Evolutionary conservation across 2,888 invertebrate genomes (phyloP), one percentile per base, ranked within the genome.

Genomic region (Polydrusus tereticollis): DNA sequence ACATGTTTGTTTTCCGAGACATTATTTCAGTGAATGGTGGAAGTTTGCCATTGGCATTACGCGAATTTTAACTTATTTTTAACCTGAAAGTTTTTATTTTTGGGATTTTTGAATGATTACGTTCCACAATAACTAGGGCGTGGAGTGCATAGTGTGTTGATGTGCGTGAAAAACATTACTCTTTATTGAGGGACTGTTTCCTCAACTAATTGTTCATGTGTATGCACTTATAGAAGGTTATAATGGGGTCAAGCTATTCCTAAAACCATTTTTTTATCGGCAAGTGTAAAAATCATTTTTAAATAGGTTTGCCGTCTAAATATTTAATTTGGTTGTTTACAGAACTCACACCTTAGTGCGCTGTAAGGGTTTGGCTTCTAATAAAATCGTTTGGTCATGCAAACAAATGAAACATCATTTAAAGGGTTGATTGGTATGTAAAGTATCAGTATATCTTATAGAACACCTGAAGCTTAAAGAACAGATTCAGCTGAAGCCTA

Each of bases 1-100:
- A 20, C 23, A 41, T 69, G 58, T 64, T 58, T 69, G 63, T 57
- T 69, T 64, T 69, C 45, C 64, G 23, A 38, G 55, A 52, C 63
- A 55, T 33, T 36, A n/a, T 26, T 14, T 41, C 20, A 55, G 52
- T 55, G 10, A 33, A 29, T 12, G 18, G 64, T 69, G 69, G 58
- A 64, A 64, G 58, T 29, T 47, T 58, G 69, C 64, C 69, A 69
- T 69, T 14, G 18, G 3, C 59, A 26, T 26, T 23, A 10, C 59
- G 41, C n/a, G 59, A 36, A 41, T 18, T 45, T 14, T 7, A 7
- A 16, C 1, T 55, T 55, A 29, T 29, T 55, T 55, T 55, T 55
- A 29, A 29, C 50, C 50, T 26, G 14, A 26, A 52, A 52, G 12
- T 52, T 26, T 52, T 26, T n/a, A 52, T 26, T 26, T 52, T 14